These are phyloP conservation scores for Oreochromis grahami DNA, from an alignment of 2,797 vertebrate genomes.

Conservation along the genomic window DNA sequence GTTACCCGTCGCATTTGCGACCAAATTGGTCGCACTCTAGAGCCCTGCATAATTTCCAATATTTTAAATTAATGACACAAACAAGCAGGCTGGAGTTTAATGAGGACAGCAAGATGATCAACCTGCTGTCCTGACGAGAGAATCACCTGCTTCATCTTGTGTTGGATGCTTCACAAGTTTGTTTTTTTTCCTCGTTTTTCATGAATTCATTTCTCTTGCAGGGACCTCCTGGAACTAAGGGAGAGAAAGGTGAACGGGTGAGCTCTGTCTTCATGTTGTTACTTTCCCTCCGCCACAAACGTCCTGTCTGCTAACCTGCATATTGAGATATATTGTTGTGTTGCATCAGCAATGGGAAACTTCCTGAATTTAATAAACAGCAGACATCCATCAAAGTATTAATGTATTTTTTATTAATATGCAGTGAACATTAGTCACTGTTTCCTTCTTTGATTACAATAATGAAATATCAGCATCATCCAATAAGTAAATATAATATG, in stretches of 20 bases:
- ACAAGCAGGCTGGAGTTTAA: not conserved
- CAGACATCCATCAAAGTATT: not conserved
- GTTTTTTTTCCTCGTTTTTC: not conserved
- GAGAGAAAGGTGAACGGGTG: conserved; percentile 93
- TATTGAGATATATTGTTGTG: accelerated
- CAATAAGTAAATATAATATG: not conserved
- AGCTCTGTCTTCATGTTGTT: conserved; percentile 17
- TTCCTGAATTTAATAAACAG: accelerated
- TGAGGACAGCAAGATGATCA: accelerated
- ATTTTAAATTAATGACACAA: not conserved
- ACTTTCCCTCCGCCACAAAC: accelerated
- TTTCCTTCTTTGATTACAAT: no score
- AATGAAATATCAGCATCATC: no score
- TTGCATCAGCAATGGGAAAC: not conserved
- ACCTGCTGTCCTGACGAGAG: accelerated
- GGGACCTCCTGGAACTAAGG: conserved; percentile 85
- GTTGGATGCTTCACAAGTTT: not conserved
- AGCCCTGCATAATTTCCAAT: not conserved
- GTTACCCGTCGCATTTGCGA: no score
- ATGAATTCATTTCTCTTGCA: conserved; percentile 42
- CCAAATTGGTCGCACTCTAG: no score
- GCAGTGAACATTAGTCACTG: no score
- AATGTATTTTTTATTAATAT: no score
- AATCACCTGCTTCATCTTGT: not conserved
- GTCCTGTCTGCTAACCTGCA: not conserved